Percentiles rank a stretch among this genome's conserved stretches.
Conservation (phyloP, 1,140 invertebrate genomes). For the Bicyclus anynana region DNA sequence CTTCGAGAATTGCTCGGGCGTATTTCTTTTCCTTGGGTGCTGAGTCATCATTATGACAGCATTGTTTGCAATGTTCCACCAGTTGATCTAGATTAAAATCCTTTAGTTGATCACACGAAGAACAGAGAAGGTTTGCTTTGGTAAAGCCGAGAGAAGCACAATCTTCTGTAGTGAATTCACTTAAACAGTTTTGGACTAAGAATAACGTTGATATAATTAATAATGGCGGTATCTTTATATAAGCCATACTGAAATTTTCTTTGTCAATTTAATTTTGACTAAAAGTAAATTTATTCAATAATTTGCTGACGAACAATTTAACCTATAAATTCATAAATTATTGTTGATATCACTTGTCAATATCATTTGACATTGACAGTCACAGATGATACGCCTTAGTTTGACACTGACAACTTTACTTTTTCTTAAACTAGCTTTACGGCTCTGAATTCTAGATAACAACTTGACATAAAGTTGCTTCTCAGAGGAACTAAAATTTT, state of each 20-base stretch:
- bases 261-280: no score
- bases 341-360: no score
- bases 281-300: no score
- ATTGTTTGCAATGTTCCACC: constrained; percentile 85
- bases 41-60: constrained; percentile 83
- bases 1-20: constrained; percentile 91
- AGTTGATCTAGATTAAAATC: constrained; percentile 86
- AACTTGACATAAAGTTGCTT: no score
- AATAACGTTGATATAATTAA: constrained; percentile 17
- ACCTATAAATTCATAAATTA: no score
- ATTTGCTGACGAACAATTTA: no score
- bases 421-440: no score
- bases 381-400: no score
- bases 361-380: not conserved
- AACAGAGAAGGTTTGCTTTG: constrained; percentile 91
- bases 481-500: no score
- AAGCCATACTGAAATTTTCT: not conserved
- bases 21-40: constrained; percentile 83
- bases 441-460: no score
- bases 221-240: not conserved
- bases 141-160: constrained; percentile 92
- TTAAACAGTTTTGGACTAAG: constrained; percentile 22
- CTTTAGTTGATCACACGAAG: constrained; percentile 90
- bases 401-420: no score
- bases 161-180: constrained; percentile 87